phyloP scores from a whole-genome alignment of 1,140 invertebrate genomes.

The Notospermus geniculatus region DNA sequence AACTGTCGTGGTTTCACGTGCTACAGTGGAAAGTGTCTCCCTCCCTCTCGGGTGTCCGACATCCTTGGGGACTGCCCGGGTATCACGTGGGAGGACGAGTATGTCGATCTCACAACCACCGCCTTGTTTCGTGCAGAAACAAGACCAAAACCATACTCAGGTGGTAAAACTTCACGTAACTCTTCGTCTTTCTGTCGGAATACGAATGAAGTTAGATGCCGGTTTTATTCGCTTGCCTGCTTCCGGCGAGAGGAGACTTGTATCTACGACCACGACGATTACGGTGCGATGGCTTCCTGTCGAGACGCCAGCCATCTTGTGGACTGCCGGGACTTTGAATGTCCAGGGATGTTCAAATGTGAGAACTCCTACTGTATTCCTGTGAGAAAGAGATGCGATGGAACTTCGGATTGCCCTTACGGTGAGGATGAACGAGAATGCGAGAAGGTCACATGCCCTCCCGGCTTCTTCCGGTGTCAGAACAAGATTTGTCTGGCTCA shows the following conservation, averaged over 20 bases:
- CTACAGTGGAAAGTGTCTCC: too few species aligned
- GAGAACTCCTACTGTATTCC: slow-evolving; percentile 15
- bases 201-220: not conserved
- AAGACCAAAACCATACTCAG: not conserved
- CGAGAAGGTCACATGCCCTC: slow-evolving; percentile 1
- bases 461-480: slow-evolving; percentile 17
- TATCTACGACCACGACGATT: not conserved
- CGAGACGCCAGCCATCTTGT: slow-evolving; percentile 1
- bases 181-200: not conserved
- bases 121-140: not conserved
- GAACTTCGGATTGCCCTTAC: slow-evolving; percentile 13
- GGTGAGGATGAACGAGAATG: slow-evolving; percentile 14
- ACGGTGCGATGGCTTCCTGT: not conserved
- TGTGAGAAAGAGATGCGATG: slow-evolving; percentile 11
- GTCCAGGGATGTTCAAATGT: slow-evolving; percentile 14
- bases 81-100: not conserved
- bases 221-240: not conserved
- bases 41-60: too few species aligned
- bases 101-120: not conserved
- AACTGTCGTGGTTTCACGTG: too few species aligned
- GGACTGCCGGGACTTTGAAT: slow-evolving; percentile 5
- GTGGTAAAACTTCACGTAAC: not conserved
- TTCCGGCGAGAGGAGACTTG: slow-evolving; percentile 8
- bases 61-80: not conserved
- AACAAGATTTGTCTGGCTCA: slow-evolving; percentile 2